Evolutionary conservation across 2,888 invertebrate genomes (phyloP).

Genomic region (Tenthredo notha): DNA sequence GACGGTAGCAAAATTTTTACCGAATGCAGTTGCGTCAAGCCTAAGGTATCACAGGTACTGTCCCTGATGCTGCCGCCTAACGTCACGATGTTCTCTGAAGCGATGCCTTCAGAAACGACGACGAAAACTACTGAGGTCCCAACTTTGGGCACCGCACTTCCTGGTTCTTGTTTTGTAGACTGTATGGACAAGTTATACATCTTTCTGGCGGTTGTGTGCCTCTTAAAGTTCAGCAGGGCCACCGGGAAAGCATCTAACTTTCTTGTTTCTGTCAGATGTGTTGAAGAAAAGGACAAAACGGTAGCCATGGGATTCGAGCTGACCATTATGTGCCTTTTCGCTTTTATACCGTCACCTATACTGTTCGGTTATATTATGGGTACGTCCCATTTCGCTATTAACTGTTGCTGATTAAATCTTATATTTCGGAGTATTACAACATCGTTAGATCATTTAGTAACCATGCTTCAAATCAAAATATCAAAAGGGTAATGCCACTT

Average conservation of each 20-base stretch:
- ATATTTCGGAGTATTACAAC: background rate
- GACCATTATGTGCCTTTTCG: constrained; percentile 85
- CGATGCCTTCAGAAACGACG: constrained; percentile 60
- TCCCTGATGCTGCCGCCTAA: constrained; percentile 61
- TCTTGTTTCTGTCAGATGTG: constrained; percentile 84
- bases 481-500: background rate
- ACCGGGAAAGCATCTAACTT: constrained; percentile 83
- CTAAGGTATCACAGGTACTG: constrained; percentile 62
- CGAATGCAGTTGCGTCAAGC: constrained; percentile 80
- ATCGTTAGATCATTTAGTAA: background rate
- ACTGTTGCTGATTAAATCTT: background rate
- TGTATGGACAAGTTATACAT: constrained; percentile 81
- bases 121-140: constrained; percentile 55
- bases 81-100: constrained; percentile 61
- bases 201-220: constrained; percentile 80
- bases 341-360: constrained; percentile 89
- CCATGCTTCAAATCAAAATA: background rate
- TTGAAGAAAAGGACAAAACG: constrained; percentile 87
- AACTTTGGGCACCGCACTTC: constrained; percentile 75
- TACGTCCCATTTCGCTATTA: constrained; percentile 68
- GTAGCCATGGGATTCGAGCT: constrained; percentile 86
- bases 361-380: constrained; percentile 87
- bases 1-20: constrained; percentile 73
- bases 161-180: constrained; percentile 81
- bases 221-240: constrained; percentile 82